phyloP scores from a whole-genome alignment of 2,888 invertebrate genomes.

The Trichogramma dendrolimi region DNA sequence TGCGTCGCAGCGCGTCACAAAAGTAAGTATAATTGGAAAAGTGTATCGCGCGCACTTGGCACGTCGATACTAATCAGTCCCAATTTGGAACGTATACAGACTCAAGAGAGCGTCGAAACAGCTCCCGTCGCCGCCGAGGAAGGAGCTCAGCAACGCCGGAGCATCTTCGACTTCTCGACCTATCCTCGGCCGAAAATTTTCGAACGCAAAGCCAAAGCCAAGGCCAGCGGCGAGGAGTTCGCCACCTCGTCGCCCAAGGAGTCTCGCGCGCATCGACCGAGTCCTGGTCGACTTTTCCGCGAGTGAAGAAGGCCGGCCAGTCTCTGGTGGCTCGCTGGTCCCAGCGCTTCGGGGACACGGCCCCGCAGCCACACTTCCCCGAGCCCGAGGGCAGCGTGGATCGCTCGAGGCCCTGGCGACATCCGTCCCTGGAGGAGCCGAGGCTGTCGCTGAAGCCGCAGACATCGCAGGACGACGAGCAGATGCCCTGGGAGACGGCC shows the following conservation, averaged over 20 bases:
- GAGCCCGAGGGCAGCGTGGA: conserved; percentile 39
- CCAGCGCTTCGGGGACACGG: conserved; percentile 38
- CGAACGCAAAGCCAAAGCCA: conserved; percentile 48
- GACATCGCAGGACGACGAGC: conserved; percentile 34
- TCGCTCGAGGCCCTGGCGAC: conserved; percentile 45
- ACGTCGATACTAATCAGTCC: conserved; percentile 46
- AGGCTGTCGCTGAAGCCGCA: conserved; percentile 41
- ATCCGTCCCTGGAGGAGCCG: conserved; percentile 45
- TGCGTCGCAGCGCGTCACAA: conserved; percentile 7
- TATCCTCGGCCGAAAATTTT: conserved; percentile 65
- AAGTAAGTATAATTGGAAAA: conserved; percentile 1
- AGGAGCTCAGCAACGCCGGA: conserved; percentile 50
- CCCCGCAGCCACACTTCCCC: conserved; percentile 24
- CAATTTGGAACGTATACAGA: conserved; percentile 16
- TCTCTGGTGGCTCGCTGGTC: conserved; percentile 55
- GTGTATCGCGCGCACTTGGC: not conserved
- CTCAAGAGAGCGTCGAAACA: conserved; percentile 49
- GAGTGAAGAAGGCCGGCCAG: conserved; percentile 55
- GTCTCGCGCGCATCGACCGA: conserved; percentile 54
- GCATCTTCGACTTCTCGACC: conserved; percentile 70
- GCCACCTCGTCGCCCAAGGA: conserved; percentile 57
- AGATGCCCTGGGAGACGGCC: conserved; percentile 38
- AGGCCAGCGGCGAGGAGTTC: conserved; percentile 36
- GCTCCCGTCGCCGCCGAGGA: conserved; percentile 55
- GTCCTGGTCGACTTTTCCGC: conserved; percentile 61